Base-by-base conservation (phyloP, 2,113 vertebrate species). In the Dipodomys stephensi region DNA sequence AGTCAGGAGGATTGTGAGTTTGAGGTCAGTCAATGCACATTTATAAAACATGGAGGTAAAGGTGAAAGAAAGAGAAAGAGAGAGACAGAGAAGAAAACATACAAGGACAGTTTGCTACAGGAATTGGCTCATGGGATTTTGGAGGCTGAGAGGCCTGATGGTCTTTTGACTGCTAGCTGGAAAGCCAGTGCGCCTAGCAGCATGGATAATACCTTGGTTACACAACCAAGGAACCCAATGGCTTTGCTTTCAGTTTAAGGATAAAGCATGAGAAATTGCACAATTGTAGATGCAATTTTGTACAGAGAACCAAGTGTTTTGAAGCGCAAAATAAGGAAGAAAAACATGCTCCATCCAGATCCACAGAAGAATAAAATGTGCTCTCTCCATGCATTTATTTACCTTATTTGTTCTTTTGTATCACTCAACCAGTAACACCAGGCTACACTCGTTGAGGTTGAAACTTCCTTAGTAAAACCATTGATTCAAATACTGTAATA, bases 251-350 rank as follows among this genome's bases (percentile, higher is more conserved):
- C 5, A 65, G 60, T 39, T 12, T 35, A 44, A 19, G 15, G 2
- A 6, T 1, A 27, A 62, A 15, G 53, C 6, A 32, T 65, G 7
- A 49, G 62, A 19, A 10, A 7, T 32, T 27, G 23, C 23, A 27
- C 2, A 19, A 0, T 0, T 12, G 19, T 6, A 10, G 4, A 15
- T 25, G 25, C 60, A 44, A 19, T 8, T 3, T 64, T 15, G 32
- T 13, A 25, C 57, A 64, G 35, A 82, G 16, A 27, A 65, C 1
- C 25, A 19, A 44, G 23, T 44, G 32, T 8, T 65, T 65, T 65
- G 15, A 27, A 27, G 10, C 23, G 1, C 22, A 23, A 35, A 6
- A 12, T n/a, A 10, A 79, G 77, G 13, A 49, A 2, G 6, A 69
- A 20, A 35, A 85, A 8, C 3, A 69, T 4, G 19, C 53, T 28